Conservation (phyloP, 2,888 invertebrate genomes). For the Lysandra coridon region DNA sequence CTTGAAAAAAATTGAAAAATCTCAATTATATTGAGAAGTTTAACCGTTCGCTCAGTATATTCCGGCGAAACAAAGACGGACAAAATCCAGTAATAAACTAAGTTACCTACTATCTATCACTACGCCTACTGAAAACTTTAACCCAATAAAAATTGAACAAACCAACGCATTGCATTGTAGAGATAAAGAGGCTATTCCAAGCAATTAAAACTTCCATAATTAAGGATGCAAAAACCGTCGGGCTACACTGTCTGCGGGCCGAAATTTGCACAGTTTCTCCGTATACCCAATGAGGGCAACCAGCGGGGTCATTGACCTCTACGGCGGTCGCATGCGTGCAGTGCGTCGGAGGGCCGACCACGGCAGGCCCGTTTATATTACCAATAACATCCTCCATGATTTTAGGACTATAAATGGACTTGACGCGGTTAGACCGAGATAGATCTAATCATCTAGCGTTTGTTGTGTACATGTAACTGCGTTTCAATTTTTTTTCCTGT, state of each 20-base stretch:
- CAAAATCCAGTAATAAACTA: not conserved
- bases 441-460: not conserved
- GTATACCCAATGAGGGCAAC: conserved; percentile 49
- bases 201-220: conserved; percentile 27
- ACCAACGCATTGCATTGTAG: not conserved
- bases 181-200: not conserved
- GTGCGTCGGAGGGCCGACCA: conserved; percentile 44
- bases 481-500: not conserved
- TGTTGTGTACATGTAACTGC: not conserved
- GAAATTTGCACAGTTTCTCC: conserved; percentile 48
- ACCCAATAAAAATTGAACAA: not conserved
- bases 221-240: conserved; percentile 32
- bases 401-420: not conserved
- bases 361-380: conserved; percentile 41
- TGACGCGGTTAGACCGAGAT: not conserved
- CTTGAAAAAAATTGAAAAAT: too few species aligned
- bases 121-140: not conserved
- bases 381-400: conserved; percentile 39
- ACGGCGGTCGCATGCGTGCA: conserved; percentile 53
- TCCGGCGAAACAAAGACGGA: too few species aligned
- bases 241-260: conserved; percentile 36
- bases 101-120: not conserved
- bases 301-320: conserved; percentile 62
- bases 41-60: too few species aligned
- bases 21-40: too few species aligned